A percentile compares a stretch with the other conserved stretches of the same genome.
Conservation (phyloP, 2,888 invertebrate genomes). For the Melanostoma scalare region DNA sequence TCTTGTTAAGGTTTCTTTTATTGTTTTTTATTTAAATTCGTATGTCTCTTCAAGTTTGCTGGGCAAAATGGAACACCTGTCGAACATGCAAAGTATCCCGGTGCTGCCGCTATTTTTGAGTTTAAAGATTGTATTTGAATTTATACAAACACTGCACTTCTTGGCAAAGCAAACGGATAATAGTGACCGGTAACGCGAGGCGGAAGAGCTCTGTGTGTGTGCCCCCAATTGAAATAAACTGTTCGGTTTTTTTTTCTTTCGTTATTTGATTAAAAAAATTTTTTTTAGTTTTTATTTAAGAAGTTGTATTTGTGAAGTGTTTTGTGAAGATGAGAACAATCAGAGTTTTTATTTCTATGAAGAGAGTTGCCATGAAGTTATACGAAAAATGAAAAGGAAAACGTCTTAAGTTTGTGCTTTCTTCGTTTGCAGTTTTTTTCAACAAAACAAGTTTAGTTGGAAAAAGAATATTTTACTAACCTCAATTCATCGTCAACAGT, state of each 20-base stretch:
- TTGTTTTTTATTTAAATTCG: conserved; percentile 11
- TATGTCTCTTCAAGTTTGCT: background rate
- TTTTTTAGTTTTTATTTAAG: too few species aligned
- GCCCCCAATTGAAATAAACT: conserved; percentile 49
- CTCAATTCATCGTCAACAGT: too few species aligned
- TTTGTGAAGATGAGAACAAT: too few species aligned
- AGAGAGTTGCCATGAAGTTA: too few species aligned
- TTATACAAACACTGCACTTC: conserved; percentile 33
- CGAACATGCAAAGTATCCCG: conserved; percentile 68
- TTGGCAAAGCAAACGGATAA: background rate
- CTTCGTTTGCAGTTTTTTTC: too few species aligned
- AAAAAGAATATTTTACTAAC: too few species aligned
- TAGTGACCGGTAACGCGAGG: conserved; percentile 1
- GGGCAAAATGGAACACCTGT: conserved; percentile 68
- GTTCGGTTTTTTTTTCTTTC: conserved; percentile 14
- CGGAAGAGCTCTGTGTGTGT: conserved; percentile 1
- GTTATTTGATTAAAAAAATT: conserved; percentile 8
- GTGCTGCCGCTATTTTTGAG: conserved; percentile 18
- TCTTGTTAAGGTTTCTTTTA: conserved; percentile 52
- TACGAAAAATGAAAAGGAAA: too few species aligned
- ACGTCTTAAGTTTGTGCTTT: too few species aligned
- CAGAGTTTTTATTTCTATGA: too few species aligned
- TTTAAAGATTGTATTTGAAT: conserved; percentile 52
- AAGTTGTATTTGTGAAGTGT: too few species aligned
- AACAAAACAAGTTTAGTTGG: too few species aligned